Evolutionary conservation across 2,888 invertebrate species (phyloP), one percentile per base, ranked within the genome.

Genomic region (Uropetala carovei): DNA sequence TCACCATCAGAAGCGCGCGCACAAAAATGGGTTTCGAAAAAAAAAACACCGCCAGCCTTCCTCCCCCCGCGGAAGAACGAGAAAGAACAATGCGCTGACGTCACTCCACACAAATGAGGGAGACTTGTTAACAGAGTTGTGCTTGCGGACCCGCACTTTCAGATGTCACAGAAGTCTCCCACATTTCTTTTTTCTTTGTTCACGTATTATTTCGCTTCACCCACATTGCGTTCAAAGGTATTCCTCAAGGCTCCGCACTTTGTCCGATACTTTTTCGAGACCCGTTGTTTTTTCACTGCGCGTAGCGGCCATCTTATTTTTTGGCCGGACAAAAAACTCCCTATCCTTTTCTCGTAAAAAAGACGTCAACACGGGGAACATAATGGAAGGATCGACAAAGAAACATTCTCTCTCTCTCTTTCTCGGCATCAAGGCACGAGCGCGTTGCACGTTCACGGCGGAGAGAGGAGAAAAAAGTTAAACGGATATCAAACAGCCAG

Each of bases 401-500:
- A 89, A 89, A 89, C 89, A 89, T 89, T 64, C 60, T 68, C 89
- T 64, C 60, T 68, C 89, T 64, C 11, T 18, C 43, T 16, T 57
- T 57, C 64, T 64, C 43, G 64, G 89, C n/a, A 89, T 64, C 89
- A 89, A 89, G 89, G 64, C n/a, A 30, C 43, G 89, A 64, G 68
- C 86, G 59, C 30, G 60, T 60, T 75, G 64, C 89, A 64, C 64
- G 60, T 89, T 64, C 64, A 64, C 89, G 60, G 13, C 64, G 64
- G n/a, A 18, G 64, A 64, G 11, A 57, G 43, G 43, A 83, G 57
- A 89, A 89, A 89, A 89, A 89, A 60, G 64, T 89, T 89, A 89
- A 89, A 89, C 89, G 89, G 89, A 89, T 89, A 89, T 89, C 89
- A 89, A 89, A 89, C 89, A 89, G 64, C 89, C 89, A 64, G 89